Percentiles rank a stretch among this genome's conserved stretches.
phyloP scores from a whole-genome alignment of 1,140 invertebrate species.

The Chlorops oryzae region DNA sequence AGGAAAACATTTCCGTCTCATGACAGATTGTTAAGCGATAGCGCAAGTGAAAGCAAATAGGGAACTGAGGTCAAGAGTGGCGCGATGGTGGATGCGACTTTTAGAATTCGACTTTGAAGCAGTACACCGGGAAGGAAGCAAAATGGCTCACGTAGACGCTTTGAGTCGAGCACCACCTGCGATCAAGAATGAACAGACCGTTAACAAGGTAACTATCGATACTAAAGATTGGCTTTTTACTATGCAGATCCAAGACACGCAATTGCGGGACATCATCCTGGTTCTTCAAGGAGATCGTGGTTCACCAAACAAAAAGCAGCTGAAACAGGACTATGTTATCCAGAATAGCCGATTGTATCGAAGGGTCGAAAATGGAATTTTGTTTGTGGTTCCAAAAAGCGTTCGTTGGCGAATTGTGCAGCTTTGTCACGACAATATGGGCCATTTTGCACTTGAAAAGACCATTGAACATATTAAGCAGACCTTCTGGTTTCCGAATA shows the following conservation, averaged over 20 bases:
- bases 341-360: slow-evolving; percentile 8
- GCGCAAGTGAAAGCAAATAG: slow-evolving; percentile 39
- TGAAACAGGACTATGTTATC: slow-evolving; percentile 8
- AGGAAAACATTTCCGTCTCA: slow-evolving; percentile 39
- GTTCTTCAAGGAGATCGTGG: not conserved
- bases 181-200: too few relatives aligned
- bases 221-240: slow-evolving; percentile 7
- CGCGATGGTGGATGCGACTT: slow-evolving; percentile 20
- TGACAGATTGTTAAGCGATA: slow-evolving; percentile 46
- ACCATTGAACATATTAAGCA: slow-evolving; percentile 18
- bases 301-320: not conserved
- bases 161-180: slow-evolving; percentile 11
- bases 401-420: slow-evolving; percentile 11
- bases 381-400: slow-evolving; percentile 11
- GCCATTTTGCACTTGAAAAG: slow-evolving; percentile 26
- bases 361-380: not conserved
- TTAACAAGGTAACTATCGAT: too few relatives aligned
- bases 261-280: not conserved
- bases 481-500: slow-evolving; percentile 28
- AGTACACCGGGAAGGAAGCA: slow-evolving; percentile 7
- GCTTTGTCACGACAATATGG: slow-evolving; percentile 24
- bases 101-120: slow-evolving; percentile 14
- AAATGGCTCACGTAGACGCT: slow-evolving; percentile 20
- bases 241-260: slow-evolving; percentile 2
- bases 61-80: slow-evolving; percentile 31